These are phyloP conservation scores for Myripristis jacobus DNA, from an alignment of 2,797 vertebrate species.

Conservation along the genomic window DNA sequence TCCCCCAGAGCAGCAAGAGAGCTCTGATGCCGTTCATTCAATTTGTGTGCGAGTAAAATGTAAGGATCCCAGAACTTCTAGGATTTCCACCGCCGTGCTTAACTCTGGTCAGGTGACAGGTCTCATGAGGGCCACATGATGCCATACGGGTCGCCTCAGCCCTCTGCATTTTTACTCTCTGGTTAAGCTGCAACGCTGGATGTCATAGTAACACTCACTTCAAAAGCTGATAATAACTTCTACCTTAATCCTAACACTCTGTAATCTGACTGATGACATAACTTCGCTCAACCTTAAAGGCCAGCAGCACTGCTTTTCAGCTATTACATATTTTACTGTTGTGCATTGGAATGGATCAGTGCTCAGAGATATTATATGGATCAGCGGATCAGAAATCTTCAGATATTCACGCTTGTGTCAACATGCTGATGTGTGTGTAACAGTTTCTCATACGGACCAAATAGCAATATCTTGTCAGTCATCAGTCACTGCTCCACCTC, in stretches of 20 bases:
- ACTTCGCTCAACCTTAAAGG: too few species aligned
- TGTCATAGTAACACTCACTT: background rate
- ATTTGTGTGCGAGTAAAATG: background rate
- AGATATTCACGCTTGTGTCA: too few species aligned
- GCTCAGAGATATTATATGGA: too few species aligned
- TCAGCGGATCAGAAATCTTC: too few species aligned
- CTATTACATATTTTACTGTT: too few species aligned
- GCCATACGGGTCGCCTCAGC: constrained; percentile 11
- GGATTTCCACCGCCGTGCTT: background rate
- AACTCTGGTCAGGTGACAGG: constrained; percentile 51
- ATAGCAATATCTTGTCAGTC: too few species aligned
- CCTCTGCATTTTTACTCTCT: constrained; percentile 9
- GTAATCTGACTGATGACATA: background rate
- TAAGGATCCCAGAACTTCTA: background rate
- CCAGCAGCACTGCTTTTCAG: too few species aligned
- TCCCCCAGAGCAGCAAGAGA: background rate
- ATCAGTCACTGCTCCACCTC: too few species aligned
- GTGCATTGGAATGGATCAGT: too few species aligned
- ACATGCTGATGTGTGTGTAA: too few species aligned
- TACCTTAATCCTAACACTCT: background rate
- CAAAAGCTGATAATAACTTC: background rate
- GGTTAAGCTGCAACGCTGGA: background rate
- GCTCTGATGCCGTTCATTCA: background rate
- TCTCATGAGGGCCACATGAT: constrained; percentile 65
- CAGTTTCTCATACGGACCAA: too few species aligned